Percentiles rank a stretch among this genome's conserved stretches.
These are phyloP conservation scores for Rachycentron canadum DNA, from an alignment of 2,797 vertebrate species.

Conservation along the genomic window DNA sequence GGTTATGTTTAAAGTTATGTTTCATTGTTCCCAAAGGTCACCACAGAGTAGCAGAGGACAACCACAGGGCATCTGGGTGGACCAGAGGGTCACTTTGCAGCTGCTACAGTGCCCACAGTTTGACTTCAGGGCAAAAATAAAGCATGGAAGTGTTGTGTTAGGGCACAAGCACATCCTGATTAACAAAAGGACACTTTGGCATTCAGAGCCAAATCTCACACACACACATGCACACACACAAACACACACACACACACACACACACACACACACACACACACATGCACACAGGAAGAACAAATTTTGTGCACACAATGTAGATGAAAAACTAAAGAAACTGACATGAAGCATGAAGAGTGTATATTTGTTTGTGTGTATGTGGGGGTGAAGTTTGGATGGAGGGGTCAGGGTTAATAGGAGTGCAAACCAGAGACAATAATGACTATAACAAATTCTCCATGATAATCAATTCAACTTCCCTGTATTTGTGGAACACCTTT, in stretches of 20 bases:
- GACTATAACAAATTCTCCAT: background rate
- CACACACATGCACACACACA: conserved; percentile 4
- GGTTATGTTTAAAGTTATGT: background rate
- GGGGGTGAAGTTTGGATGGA: too few relatives aligned
- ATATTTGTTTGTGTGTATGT: too few relatives aligned
- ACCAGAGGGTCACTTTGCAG: conserved; percentile 21
- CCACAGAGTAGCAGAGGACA: conserved; percentile 3
- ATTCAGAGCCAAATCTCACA: conserved; percentile 31
- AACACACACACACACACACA: conserved; percentile 12
- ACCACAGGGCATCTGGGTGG: background rate
- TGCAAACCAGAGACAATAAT: conserved; percentile 30
- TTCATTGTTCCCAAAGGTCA: conserved; percentile 33
- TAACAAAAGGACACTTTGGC: conserved; percentile 31
- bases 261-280: conserved; percentile 9
- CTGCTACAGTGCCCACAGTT: conserved; percentile 1
- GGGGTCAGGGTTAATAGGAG: background rate
- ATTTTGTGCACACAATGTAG: conserved; percentile 27
- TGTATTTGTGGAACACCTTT: too few relatives aligned
- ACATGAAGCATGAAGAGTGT: background rate
- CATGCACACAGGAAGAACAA: conserved; percentile 19
- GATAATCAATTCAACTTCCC: too few relatives aligned
- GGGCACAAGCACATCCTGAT: conserved; percentile 41
- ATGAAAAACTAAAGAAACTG: conserved; percentile 25
- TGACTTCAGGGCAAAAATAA: conserved; percentile 39
- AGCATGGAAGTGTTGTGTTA: conserved; percentile 47